These are phyloP conservation scores for Cyclura pinguis DNA, from an alignment of 2,797 vertebrate species.

Conservation along the genomic window DNA sequence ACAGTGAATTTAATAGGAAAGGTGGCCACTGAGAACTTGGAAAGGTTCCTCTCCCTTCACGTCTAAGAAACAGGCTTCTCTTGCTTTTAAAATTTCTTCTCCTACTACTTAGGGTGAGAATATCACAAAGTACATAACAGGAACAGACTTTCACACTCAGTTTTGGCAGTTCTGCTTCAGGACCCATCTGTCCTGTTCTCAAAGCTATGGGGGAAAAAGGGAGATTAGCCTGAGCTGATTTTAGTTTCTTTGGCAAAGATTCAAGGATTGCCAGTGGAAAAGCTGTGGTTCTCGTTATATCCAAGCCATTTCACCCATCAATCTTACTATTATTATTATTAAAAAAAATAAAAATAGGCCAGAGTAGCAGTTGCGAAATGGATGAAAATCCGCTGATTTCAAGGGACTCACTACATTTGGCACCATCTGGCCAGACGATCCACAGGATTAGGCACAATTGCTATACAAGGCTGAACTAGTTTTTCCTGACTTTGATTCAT, in stretches of 20 bases:
- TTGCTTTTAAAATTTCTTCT: background rate
- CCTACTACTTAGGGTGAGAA: background rate
- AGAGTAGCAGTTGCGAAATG: background rate
- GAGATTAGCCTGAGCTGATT: background rate
- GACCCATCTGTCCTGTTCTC: background rate
- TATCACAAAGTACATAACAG: background rate
- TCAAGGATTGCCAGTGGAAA: background rate
- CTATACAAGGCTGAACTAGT: background rate
- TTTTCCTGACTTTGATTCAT: background rate
- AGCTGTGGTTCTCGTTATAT: background rate
- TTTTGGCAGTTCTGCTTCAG: conserved; percentile 37
- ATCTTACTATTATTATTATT: background rate
- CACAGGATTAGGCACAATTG: background rate
- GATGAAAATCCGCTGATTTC: background rate
- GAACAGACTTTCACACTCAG: conserved; percentile 32
- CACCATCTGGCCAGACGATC: conserved; percentile 12
- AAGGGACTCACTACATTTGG: background rate
- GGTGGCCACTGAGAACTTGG: background rate
- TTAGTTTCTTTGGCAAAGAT: conserved; percentile 28
- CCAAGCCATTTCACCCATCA: conserved; percentile 26
- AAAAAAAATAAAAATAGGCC: conserved; percentile 5
- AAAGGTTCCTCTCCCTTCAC: background rate
- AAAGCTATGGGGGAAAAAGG: background rate
- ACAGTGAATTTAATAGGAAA: conserved; percentile 30
- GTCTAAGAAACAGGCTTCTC: background rate